Percentiles rank a stretch among this genome's conserved stretches.
phyloP scores from a whole-genome alignment of 2,797 vertebrate species.

The Lagorchestes hirsutus region DNA sequence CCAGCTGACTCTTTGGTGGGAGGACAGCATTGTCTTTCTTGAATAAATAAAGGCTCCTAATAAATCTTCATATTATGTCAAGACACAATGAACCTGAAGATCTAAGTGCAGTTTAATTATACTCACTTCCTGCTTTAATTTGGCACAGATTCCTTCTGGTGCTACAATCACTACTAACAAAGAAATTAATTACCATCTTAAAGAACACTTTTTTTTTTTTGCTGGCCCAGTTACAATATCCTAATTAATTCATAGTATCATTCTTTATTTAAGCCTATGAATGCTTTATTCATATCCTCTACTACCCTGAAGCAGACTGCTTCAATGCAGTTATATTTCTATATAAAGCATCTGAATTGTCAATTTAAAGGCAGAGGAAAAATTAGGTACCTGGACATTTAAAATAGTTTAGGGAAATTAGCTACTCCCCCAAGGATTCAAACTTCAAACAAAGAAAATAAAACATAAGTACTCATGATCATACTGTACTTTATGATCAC shows the following conservation, averaged over 20 bases:
- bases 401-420: neutral
- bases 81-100: neutral
- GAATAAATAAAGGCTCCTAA: constrained; percentile 6
- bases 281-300: constrained; percentile 10
- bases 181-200: constrained; percentile 7
- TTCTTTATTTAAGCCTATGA: constrained; percentile 12
- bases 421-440: neutral
- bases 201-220: constrained; percentile 5
- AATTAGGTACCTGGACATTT: neutral
- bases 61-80: neutral
- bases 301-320: neutral
- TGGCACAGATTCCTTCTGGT: constrained; percentile 17
- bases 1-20: neutral
- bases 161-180: constrained; percentile 14
- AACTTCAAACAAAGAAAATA: neutral
- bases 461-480: neutral
- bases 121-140: constrained; percentile 2
- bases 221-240: neutral
- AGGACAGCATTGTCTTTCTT: neutral
- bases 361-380: neutral
- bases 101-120: constrained; percentile 39
- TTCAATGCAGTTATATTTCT: neutral
- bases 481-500: neutral
- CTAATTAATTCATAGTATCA: constrained; percentile 17
- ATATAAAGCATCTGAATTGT: neutral